These are phyloP conservation scores for Tonatia bakeri DNA, from an alignment of 2,113 vertebrate genomes.

Conservation along the genomic window DNA sequence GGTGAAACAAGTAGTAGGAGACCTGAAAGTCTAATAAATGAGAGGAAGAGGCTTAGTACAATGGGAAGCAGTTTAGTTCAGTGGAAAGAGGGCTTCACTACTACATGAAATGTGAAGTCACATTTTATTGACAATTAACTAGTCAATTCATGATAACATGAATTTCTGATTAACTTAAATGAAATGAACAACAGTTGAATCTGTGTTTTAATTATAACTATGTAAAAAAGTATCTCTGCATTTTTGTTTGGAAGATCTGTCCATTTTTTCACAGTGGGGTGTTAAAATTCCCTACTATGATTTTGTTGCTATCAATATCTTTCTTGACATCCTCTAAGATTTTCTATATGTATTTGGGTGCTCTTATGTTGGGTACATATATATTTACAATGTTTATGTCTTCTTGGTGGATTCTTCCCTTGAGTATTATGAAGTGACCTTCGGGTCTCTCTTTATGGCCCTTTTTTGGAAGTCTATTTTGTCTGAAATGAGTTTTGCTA, in stretches of 20 bases:
- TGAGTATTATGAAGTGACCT: too few species aligned
- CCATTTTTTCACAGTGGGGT: too few species aligned
- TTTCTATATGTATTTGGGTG: too few species aligned
- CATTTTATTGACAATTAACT: background rate
- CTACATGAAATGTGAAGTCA: background rate
- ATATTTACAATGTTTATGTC: too few species aligned
- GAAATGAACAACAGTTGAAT: background rate
- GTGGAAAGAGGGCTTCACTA: background rate
- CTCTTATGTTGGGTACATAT: too few species aligned
- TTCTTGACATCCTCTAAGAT: too few species aligned
- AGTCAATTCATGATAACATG: background rate
- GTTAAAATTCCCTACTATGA: too few species aligned
- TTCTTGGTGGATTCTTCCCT: too few species aligned
- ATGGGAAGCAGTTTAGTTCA: background rate
- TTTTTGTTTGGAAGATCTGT: background rate
- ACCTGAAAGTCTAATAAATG: background rate
- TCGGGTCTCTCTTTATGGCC: too few species aligned
- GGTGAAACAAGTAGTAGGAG: background rate
- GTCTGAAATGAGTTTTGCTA: too few species aligned
- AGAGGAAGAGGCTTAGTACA: background rate
- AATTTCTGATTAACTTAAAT: background rate
- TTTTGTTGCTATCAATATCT: too few species aligned
- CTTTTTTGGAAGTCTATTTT: too few species aligned
- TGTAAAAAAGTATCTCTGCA: background rate
- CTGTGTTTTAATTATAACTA: background rate